These are phyloP conservation scores for Xiphophorus birchmanni DNA, from an alignment of 2,797 vertebrate species.

Conservation along the genomic window DNA sequence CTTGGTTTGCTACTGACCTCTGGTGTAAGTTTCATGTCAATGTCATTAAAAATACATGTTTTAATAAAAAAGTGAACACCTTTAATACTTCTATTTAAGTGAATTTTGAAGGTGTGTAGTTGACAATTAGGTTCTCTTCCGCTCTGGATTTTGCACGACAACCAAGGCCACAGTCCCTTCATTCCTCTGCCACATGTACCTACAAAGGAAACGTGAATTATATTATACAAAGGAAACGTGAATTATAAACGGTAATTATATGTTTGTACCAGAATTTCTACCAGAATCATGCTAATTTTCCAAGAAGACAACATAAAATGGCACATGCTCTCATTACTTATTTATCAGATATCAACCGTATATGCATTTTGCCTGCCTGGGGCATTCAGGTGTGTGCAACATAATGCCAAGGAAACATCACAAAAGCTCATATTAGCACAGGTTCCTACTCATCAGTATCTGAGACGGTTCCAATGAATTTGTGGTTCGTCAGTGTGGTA, in stretches of 20 bases:
- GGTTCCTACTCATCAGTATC: not conserved
- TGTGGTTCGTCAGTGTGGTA: not conserved
- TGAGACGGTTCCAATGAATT: not conserved
- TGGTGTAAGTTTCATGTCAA: not conserved
- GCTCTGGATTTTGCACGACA: slow-evolving; percentile 86
- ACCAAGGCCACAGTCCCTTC: slow-evolving; percentile 82
- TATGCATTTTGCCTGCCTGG: not conserved
- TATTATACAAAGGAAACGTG: slow-evolving; percentile 51
- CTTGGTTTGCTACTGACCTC: not conserved
- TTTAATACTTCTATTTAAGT: not conserved
- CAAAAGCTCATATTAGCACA: not conserved
- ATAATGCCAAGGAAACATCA: not conserved
- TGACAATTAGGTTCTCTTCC: slow-evolving; percentile 80
- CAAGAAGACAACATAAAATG: not conserved
- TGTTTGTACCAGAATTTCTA: not conserved
- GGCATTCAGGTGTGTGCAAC: not conserved
- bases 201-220: slow-evolving; percentile 52
- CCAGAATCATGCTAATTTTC: not conserved
- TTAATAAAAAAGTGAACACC: not conserved
- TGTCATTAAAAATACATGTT: not conserved
- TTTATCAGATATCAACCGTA: not conserved
- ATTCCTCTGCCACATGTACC: slow-evolving; percentile 87
- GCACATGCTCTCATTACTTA: not conserved
- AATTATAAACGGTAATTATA: too few relatives aligned
- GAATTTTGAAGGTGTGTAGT: not conserved